Conservation (phyloP, 35 echinoderm and acorn worm genomes). For the Lytechinus variegatus region DNA sequence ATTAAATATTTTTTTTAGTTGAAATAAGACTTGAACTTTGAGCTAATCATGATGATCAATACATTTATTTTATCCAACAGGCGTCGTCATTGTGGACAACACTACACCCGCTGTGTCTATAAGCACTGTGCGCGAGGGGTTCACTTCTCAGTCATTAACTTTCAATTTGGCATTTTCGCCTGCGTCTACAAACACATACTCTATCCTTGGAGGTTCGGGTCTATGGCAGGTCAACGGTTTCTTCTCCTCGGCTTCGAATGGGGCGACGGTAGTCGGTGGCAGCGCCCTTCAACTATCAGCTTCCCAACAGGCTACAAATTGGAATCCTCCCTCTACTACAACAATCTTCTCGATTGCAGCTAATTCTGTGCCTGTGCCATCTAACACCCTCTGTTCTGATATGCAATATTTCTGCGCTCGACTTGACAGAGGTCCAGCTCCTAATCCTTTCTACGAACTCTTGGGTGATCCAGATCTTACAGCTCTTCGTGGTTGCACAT, state of each 20-base stretch:
- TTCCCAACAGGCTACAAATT: neutral
- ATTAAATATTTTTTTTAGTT: no score
- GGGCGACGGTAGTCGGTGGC: neutral
- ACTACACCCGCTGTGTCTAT: neutral
- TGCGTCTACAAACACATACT: neutral
- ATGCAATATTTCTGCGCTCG: slow-evolving; percentile 66
- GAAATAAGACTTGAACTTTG: no score
- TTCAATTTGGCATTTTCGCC: slow-evolving; percentile 17
- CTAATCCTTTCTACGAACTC: slow-evolving; percentile 44
- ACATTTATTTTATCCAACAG: neutral
- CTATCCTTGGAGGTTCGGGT: slow-evolving; percentile 46
- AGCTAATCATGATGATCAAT: no score
- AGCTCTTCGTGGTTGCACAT: slow-evolving; percentile 60
- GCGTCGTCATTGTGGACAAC: neutral
- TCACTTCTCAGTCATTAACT: neutral
- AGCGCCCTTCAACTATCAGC: neutral
- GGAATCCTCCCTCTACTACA: neutral
- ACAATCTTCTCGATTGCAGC: neutral
- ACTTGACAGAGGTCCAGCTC: slow-evolving; percentile 45
- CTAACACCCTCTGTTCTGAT: slow-evolving; percentile 48
- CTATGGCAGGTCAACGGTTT: slow-evolving; percentile 64
- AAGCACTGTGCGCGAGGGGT: neutral
- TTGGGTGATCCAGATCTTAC: neutral
- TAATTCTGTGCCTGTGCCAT: neutral
- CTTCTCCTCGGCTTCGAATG: slow-evolving; percentile 28